Evolutionary conservation across 2,888 invertebrate genomes (phyloP), one percentile per base, ranked within the genome.

Genomic region (Drosophila fulvimacula): DNA sequence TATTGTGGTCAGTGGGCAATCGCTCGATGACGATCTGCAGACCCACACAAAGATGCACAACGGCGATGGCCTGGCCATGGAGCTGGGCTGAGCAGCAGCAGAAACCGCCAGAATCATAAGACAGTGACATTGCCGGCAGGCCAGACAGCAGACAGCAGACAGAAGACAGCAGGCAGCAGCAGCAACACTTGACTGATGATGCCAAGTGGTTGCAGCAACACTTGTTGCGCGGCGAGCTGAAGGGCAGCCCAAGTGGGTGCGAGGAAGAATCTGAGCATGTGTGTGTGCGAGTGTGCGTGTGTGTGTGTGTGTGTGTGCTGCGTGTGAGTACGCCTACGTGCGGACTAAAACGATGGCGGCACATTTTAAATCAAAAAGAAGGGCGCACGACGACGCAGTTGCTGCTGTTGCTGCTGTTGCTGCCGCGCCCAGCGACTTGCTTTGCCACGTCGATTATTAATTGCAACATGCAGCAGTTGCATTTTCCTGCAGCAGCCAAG

Each of bases 351-450:
- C 66, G 65, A 66, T 64, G 72, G 77, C 85, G 83, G 83, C 83
- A 81, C 85, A 85, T 84, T 84, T 84, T 85, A 85, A 84, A 84
- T 84, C 83, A 84, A 85, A 83, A 82, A 81, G 82, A 85, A 87
- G 87, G 82, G 82, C 86, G 83, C 82, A 82, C 80, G 72, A 81
- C 46, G 79, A 46, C 49, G 68, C 5, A 41, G 74, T 7, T 48
- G 48, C 9, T 44, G 49, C 2, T 49, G 61, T 2, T n/a, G n/a
- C n/a, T n/a, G n/a, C n/a, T 52, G 65, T n/a, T 61, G 69, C 36
- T 49, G 73, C 34, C 65, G 73, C 75, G 72, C 75, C 75, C 74
- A 62, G 69, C 69, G 60, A 67, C 61, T 60, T 68, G 69, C 79
- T 58, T 69, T 60, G 74, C 78, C 68, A 71, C 78, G 76, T 80